Evolutionary conservation across 1,140 invertebrate genomes (phyloP), one percentile per base, ranked within the genome.

Genomic region (Hydropsyche tenuis): DNA sequence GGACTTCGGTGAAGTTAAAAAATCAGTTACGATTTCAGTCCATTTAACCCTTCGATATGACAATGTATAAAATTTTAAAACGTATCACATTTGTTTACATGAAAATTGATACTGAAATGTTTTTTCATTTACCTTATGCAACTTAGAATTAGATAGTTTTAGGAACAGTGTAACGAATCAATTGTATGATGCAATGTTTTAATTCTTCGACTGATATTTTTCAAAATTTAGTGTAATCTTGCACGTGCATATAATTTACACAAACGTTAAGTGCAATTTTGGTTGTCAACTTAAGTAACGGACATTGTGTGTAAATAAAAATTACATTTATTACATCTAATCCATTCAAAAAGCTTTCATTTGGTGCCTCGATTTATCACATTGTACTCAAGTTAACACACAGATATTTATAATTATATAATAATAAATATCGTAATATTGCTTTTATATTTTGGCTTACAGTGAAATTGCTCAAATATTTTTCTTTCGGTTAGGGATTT

Each of bases 61-160:
- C 30, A 37, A n/a, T n/a, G n/a, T n/a, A n/a, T n/a, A n/a, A n/a
- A n/a, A n/a, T n/a, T n/a, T 37, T 37, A 37, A 37, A 37, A 37
- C 9, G 30, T 37, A 37, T 37, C n/a, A 37, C 3, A 37, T 37
- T 37, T 37, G 30, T 37, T 4, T 48, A 18, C 1, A 53, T 53
- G 18, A 18, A 53, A 53, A 53, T 18, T 53, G 6, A 18, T 53
- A 18, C 48, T n/a, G n/a, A 3, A 48, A n/a, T 12, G 11, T 25
- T 60, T 7, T 60, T 60, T 25, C 20, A 12, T 60, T 60, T 12
- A 60, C 12, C 20, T 22, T 25, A 11, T 60, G 56, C 56, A 20
- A 60, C 30, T 60, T 60, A 60, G 56, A 60, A 23, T 60, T 60
- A 60, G 56, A 60, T 60, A 60, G 56, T 60, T 27, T 22, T 60